Evolutionary conservation across 2,113 vertebrate genomes (phyloP).

Genomic region (Ardeotis arabs): DNA sequence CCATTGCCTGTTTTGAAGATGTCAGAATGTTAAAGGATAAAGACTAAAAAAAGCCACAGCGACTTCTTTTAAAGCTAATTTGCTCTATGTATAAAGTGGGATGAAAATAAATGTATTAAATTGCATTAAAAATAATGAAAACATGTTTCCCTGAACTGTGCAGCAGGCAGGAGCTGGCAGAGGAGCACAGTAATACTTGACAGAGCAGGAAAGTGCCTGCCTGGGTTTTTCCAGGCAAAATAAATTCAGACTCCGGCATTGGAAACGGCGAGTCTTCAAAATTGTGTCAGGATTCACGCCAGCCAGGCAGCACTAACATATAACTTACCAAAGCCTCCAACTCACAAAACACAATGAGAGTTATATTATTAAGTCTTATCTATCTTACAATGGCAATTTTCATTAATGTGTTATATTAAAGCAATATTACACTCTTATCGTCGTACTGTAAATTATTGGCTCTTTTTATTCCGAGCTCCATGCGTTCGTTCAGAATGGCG

Average conservation of each 20-base stretch:
- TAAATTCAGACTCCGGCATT: background rate
- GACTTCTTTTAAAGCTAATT: background rate
- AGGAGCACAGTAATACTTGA: background rate
- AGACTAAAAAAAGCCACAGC: background rate
- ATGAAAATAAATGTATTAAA: background rate
- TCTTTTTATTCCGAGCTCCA: constrained; percentile 17
- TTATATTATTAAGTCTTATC: constrained; percentile 59
- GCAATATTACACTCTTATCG: constrained; percentile 53
- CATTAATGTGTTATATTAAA: constrained; percentile 55
- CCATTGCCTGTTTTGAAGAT: background rate
- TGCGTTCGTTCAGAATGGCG: background rate
- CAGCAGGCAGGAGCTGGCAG: background rate
- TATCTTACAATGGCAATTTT: constrained; percentile 51
- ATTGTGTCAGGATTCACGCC: background rate
- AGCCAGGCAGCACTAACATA: background rate
- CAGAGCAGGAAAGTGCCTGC: background rate
- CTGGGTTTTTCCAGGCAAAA: constrained; percentile 12
- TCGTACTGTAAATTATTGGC: constrained; percentile 53
- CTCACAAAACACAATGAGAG: constrained; percentile 30
- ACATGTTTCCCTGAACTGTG: background rate
- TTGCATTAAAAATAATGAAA: background rate
- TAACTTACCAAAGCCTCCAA: constrained; percentile 33
- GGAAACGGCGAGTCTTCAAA: background rate
- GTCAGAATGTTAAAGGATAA: background rate
- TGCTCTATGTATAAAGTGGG: accelerated